These are phyloP conservation scores for Peucedramus taeniatus DNA, from an alignment of 2,113 vertebrate species.

Conservation along the genomic window DNA sequence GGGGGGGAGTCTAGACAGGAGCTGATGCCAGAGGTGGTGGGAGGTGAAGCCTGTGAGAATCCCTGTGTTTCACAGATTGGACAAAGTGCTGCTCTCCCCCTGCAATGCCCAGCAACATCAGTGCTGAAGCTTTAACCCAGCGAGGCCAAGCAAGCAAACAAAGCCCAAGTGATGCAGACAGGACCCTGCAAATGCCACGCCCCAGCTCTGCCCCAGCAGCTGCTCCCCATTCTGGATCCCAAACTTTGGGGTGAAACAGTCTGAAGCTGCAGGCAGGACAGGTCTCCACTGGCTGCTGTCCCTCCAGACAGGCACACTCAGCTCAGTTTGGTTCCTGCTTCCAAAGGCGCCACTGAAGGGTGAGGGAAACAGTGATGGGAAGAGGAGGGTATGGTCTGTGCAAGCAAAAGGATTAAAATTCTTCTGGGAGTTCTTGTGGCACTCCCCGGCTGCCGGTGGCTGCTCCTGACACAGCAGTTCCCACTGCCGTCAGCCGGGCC, in stretches of 20 bases:
- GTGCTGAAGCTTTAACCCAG: not conserved
- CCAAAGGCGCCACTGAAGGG: not conserved
- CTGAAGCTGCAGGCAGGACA: not conserved
- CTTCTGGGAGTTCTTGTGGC: not conserved
- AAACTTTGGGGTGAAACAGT: accelerated
- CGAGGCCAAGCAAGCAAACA: not conserved
- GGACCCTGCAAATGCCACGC: not conserved
- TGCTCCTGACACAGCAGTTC: not conserved
- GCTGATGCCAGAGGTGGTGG: too few species aligned
- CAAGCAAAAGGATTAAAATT: not conserved
- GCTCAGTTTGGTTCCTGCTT: not conserved
- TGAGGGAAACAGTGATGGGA: not conserved
- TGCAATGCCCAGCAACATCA: not conserved
- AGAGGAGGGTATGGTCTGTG: not conserved
- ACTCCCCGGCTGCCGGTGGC: not conserved
- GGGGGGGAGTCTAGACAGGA: not conserved
- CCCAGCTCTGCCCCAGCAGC: not conserved
- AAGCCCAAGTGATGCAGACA: not conserved
- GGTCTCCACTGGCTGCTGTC: not conserved
- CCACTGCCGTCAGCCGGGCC: not conserved
- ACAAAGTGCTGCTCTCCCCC: accelerated
- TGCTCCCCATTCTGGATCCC: too few species aligned
- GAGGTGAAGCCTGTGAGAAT: not conserved
- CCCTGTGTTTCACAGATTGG: accelerated
- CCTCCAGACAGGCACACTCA: not conserved